phyloP scores from a whole-genome alignment of 2,888 invertebrate genomes.

The Epistrophella euchroma region DNA sequence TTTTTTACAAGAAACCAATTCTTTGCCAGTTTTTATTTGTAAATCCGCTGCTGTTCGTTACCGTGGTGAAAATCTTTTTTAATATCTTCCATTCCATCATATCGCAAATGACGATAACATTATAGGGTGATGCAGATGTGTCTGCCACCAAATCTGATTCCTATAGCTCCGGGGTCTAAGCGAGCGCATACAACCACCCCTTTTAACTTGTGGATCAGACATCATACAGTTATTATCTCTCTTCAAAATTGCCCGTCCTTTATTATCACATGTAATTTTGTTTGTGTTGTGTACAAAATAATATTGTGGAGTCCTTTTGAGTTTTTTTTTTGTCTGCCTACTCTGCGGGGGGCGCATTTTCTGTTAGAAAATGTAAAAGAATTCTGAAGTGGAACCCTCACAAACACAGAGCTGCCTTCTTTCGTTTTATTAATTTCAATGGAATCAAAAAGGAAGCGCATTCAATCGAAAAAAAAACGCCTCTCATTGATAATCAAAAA shows the following conservation, averaged over 20 bases:
- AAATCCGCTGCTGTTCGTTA: conserved; percentile 42
- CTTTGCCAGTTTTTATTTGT: no score
- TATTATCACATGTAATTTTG: conserved; percentile 74
- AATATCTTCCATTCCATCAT: conserved; percentile 60
- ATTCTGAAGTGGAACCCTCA: conserved; percentile 20
- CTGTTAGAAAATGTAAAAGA: conserved; percentile 28
- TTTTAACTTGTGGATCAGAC: conserved; percentile 37
- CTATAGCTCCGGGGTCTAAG: conserved; percentile 36
- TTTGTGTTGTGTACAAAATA: conserved; percentile 75
- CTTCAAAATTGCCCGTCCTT: conserved; percentile 42
- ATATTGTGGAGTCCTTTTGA: conserved; percentile 54
- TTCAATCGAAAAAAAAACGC: conserved; percentile 77
- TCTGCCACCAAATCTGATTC: conserved; percentile 65
- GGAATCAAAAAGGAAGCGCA: conserved; percentile 66
- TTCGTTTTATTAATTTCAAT: conserved; percentile 81
- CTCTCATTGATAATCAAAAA: conserved; percentile 81
- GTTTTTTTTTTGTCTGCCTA: background rate
- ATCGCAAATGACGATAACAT: conserved; percentile 50
- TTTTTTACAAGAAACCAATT: no score
- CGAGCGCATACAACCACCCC: conserved; percentile 52
- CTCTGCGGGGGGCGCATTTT: conserved; percentile 45
- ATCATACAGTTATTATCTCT: conserved; percentile 46
- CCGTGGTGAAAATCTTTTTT: conserved; percentile 76
- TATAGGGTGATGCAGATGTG: conserved; percentile 57
- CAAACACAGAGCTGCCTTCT: conserved; percentile 59